Conservation (phyloP, 2,113 vertebrate genomes). For the Myotis brandtii region DNA sequence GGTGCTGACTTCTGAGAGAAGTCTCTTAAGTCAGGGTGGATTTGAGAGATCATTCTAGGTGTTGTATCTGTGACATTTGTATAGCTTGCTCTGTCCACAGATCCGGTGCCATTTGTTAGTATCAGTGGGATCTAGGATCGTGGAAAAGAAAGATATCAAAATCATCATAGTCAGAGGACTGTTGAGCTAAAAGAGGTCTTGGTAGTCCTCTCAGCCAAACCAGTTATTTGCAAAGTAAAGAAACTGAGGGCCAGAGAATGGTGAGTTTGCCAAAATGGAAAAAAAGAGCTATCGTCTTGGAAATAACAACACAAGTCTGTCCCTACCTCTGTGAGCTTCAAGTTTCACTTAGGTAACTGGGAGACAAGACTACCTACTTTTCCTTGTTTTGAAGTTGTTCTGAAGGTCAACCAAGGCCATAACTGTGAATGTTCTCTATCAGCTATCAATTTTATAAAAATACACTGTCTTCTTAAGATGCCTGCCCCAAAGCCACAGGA, state of each 20-base stretch:
- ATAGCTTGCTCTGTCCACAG: neutral
- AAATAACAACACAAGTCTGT: neutral
- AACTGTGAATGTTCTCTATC: neutral
- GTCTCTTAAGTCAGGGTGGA: neutral
- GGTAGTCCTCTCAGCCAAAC: neutral
- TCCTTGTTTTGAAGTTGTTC: constrained; percentile 12
- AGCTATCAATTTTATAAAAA: constrained; percentile 43
- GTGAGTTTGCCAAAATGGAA: neutral
- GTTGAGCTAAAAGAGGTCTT: neutral
- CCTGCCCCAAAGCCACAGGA: constrained; percentile 50
- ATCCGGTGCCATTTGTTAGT: neutral
- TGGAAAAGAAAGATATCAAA: neutral
- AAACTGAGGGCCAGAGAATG: neutral
- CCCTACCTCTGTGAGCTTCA: neutral
- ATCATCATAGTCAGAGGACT: neutral
- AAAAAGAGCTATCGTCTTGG: neutral
- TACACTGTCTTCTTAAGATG: neutral
- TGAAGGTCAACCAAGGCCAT: constrained; percentile 32
- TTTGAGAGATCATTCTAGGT: neutral
- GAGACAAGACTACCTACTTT: constrained; percentile 32
- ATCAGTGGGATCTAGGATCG: neutral
- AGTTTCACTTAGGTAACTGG: neutral
- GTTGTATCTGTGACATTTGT: neutral
- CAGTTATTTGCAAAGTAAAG: constrained; percentile 25
- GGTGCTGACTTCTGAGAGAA: neutral